Evolutionary conservation across 2,797 vertebrate genomes (phyloP), one percentile per base, ranked within the genome.

Genomic region (Phalanger gymnotis): DNA sequence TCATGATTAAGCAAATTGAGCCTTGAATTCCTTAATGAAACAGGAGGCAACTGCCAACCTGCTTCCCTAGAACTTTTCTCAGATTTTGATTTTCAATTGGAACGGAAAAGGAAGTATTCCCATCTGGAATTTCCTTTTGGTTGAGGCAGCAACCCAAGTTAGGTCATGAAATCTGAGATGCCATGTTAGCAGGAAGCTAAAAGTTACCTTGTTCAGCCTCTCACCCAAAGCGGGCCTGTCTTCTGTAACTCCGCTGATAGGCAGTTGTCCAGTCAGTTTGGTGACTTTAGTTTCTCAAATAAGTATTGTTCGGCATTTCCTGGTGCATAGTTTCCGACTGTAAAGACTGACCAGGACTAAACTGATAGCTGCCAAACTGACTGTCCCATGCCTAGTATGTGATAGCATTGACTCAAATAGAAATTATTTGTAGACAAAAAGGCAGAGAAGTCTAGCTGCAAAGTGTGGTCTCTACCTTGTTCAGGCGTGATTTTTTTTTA

Each of bases 171-270:
- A 54, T 61, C 34, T 51, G 94, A 89, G 47, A 58, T 28, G 57
- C 31, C 10, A 90, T 28, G 53, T 54, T 96, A 61, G 94, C 94
- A 96, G n/a, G 95, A 95, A 93, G 91, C 91, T 89, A 66, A 40
- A 47, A 55, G 40, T 73, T 10, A 54, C 51, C 90, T 93, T 90
- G 90, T 92, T 19, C 0, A 0, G 6, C 51, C 55, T 93, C 61
- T 31, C 90, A 91, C 5, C 12, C 51, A 2, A 54, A 52, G 0
- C 2, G 90, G 93, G 95, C 94, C 10, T 94, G 93, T 94, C 81
- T 57, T 92, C 92, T 90, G 73, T n/a, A 53, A 87, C 90, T 92
- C 89, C 27, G 53, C 13, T 51, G 30, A 34, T n/a, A 7, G 92
- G 53, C 30, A 91, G 14, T 53, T 96, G 57, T 14, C 0, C 53